Evolutionary conservation across 2,113 vertebrate species (phyloP).

Genomic region (Gadus chalcogrammus): DNA sequence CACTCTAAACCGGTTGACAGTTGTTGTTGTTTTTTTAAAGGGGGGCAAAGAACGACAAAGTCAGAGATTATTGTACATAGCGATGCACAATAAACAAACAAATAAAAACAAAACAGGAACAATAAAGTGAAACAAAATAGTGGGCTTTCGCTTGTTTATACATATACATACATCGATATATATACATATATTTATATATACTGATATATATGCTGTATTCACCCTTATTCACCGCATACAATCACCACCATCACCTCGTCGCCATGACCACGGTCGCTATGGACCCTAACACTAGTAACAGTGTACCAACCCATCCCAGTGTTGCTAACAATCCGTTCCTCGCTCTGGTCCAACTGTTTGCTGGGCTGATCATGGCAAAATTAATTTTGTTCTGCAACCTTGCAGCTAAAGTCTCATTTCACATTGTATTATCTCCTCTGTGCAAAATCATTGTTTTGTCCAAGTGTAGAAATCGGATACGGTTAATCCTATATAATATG

Average conservation of each 20-base stretch:
- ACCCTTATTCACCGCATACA: conserved; percentile 13
- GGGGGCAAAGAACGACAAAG: conserved; percentile 85
- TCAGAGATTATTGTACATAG: conserved; percentile 61
- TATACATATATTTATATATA: too few relatives aligned
- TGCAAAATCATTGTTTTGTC: conserved; percentile 76
- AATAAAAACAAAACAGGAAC: conserved; percentile 10
- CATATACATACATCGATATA: conserved; percentile 11
- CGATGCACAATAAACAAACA: conserved; percentile 57
- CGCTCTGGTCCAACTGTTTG: conserved; percentile 30
- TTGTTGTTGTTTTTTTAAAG: conserved; percentile 86
- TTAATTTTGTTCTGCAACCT: too few relatives aligned
- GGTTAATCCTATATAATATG: conserved; percentile 69
- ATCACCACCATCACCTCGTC: conserved; percentile 21
- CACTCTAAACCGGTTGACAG: conserved; percentile 93
- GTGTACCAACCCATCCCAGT: conserved; percentile 20
- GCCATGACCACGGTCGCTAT: neutral
- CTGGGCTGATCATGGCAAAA: conserved; percentile 48
- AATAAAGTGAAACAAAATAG: conserved; percentile 37
- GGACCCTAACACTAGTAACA: conserved; percentile 20
- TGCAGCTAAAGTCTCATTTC: conserved; percentile 84
- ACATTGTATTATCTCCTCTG: conserved; percentile 85
- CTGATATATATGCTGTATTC: conserved; percentile 10
- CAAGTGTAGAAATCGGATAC: conserved; percentile 88
- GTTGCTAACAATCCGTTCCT: conserved; percentile 7
- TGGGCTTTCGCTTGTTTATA: conserved; percentile 23